Base-by-base conservation (phyloP, 2,888 invertebrate species). In the Apamea monoglypha region DNA sequence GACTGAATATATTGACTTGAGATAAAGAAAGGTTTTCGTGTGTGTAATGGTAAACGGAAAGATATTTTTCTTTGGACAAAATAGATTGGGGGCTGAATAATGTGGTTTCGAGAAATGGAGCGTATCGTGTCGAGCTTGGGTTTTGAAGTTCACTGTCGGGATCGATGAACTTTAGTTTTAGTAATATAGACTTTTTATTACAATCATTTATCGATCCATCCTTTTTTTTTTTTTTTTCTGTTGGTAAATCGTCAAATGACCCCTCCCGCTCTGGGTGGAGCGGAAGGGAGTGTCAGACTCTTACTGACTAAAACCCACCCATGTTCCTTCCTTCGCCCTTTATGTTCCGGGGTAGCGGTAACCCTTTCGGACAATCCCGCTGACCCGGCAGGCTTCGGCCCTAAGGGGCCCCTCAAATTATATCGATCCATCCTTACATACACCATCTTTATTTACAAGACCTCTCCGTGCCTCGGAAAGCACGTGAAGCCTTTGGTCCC, bases 1-100 rank as follows among this genome's bases (percentile, higher is more conserved):
- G 72, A 36, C 68, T 53, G 70, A 81, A 85, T 79, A 85, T 80
- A 88, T 86, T 78, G 83, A 83, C 81, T 78, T 59, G n/a, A 67
- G 50, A 73, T 40, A 66, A 75, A 8, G 47, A 86, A 74, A 56
- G 69, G 69, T 76, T 68, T 80, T 59, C 40, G 67, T 75, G 21
- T 74, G 44, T 74, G 59, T 82, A 63, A 71, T 74, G 74, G 53
- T 68, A 32, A 66, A 47, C 32, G 18, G 36, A 77, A 61, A 56
- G n/a, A 81, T 79, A 87, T 81, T 76, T 87, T 77, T 78, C 67
- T 73, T 74, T 12, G 14, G 29, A 68, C 29, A 53, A 77, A 81
- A 79, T 79, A 50, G 56, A 85, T 79, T 81, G 59, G 18, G 44
- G 67, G 25, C 32, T n/a, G 66, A 76, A 36, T 71, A 21, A n/a